phyloP scores from a whole-genome alignment of 2,113 vertebrate species.

The Antechinus stuartii region DNA sequence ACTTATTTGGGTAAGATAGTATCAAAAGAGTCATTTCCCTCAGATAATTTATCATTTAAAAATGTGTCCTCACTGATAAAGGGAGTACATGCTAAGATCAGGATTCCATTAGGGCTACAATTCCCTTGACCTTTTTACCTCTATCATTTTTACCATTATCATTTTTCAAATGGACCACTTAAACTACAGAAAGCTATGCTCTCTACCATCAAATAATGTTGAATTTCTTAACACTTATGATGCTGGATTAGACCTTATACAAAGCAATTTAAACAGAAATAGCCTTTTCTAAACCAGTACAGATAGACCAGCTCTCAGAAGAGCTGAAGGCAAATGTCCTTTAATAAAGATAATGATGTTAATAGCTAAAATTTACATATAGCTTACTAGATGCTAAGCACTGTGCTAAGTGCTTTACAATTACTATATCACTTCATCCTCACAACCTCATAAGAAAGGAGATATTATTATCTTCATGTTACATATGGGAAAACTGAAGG shows the following conservation, averaged over 20 bases:
- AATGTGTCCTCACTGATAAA: neutral
- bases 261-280: neutral
- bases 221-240: neutral
- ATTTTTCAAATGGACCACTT: neutral
- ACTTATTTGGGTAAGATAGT: neutral
- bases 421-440: neutral
- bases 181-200: neutral
- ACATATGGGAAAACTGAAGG: neutral
- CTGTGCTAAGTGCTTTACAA: neutral
- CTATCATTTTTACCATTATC: neutral
- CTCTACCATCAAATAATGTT: neutral
- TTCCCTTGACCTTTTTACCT: neutral
- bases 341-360: no score
- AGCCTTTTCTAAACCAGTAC: neutral
- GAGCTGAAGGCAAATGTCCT: neutral
- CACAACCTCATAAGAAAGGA: neutral
- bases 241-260: neutral
- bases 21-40: neutral
- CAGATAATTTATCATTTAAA: neutral
- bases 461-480: neutral
- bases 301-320: neutral
- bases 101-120: neutral
- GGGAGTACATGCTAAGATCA: neutral
- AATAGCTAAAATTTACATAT: neutral
- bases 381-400: neutral